These are phyloP conservation scores for Gymnosoma rotundatum DNA, from an alignment of 2,888 invertebrate species.

Conservation along the genomic window DNA sequence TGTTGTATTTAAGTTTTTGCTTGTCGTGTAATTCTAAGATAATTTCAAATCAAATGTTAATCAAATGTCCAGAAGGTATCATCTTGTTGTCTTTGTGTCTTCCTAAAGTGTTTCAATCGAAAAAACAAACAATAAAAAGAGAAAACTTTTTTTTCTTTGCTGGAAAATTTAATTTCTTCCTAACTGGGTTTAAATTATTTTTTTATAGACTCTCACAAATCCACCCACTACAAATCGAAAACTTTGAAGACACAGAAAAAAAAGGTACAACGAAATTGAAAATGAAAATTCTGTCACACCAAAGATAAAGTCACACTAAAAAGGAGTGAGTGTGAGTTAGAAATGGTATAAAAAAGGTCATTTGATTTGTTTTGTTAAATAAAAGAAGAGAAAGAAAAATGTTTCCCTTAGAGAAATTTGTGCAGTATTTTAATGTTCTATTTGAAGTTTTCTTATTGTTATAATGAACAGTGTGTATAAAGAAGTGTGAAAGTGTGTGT, in stretches of 20 bases:
- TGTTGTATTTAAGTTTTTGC: no score
- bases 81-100: slow-evolving; percentile 15
- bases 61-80: slow-evolving; percentile 63
- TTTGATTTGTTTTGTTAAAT: slow-evolving; percentile 33
- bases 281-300: neutral
- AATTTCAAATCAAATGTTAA: slow-evolving; percentile 64
- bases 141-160: slow-evolving; percentile 8
- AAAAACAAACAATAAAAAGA: slow-evolving; percentile 15
- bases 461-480: no score
- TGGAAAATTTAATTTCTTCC: slow-evolving; percentile 57
- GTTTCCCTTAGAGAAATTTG: slow-evolving; percentile 57
- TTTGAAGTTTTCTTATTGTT: neutral
- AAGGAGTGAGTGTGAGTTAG: neutral
- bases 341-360: slow-evolving; percentile 8
- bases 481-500: no score
- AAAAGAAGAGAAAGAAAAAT: neutral
- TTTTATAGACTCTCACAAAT: slow-evolving; percentile 30
- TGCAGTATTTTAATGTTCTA: slow-evolving; percentile 28
- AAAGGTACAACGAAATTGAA: neutral
- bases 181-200: slow-evolving; percentile 48
- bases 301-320: slow-evolving; percentile 1
- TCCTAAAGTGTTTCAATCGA: neutral
- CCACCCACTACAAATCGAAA: neutral
- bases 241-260: slow-evolving; percentile 9
- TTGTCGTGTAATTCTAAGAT: neutral